phyloP scores from a whole-genome alignment of 1,140 invertebrate genomes.

The Bombus confusus region DNA sequence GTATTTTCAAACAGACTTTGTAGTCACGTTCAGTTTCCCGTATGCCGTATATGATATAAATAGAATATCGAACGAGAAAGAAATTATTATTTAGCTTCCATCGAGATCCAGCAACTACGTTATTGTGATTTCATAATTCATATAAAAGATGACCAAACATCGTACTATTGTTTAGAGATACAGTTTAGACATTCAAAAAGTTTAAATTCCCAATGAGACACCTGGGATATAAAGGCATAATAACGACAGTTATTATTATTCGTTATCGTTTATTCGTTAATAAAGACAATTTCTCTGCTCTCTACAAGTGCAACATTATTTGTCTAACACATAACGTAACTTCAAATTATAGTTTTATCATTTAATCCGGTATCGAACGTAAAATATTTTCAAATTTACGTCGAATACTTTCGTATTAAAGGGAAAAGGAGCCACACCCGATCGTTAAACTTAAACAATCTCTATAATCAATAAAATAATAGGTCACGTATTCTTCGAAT shows the following conservation, averaged over 20 bases:
- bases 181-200: too few species aligned
- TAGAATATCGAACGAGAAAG: not conserved
- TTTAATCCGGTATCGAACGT: too few species aligned
- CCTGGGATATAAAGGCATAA: not conserved
- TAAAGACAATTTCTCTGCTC: not conserved
- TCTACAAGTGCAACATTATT: not conserved
- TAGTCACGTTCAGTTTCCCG: too few species aligned
- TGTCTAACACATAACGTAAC: not conserved
- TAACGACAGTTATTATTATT: too few species aligned
- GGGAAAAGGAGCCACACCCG: not conserved
- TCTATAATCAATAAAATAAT: not conserved
- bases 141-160: not conserved
- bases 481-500: not conserved
- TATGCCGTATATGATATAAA: too few species aligned
- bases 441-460: not conserved
- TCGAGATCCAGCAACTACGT: too few species aligned
- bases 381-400: too few species aligned
- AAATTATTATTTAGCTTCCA: not conserved
- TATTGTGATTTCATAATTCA: not conserved
- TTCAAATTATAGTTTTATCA: not conserved
- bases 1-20: not conserved
- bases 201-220: slow-evolving; percentile 1
- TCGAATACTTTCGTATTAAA: not conserved
- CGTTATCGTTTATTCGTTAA: too few species aligned
- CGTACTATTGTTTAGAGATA: not conserved